phyloP scores from a whole-genome alignment of 1,140 invertebrate genomes.

The Philaenus spumarius region DNA sequence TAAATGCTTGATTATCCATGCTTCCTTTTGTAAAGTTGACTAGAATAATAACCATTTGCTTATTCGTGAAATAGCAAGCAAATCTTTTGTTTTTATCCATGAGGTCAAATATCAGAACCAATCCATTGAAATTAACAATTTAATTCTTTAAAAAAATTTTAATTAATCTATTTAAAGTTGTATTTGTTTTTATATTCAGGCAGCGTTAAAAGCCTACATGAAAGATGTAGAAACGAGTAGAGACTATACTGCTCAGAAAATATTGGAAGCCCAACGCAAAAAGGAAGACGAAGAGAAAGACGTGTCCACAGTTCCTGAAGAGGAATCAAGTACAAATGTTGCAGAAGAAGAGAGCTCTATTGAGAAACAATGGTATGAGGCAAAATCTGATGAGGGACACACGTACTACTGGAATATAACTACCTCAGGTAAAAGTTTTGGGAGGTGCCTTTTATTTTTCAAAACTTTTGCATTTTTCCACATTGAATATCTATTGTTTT shows the following conservation, averaged over 20 bases:
- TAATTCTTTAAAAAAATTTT: too few species aligned
- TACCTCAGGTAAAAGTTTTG: constrained; percentile 69
- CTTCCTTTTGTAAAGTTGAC: too few species aligned
- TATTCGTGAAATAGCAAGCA: too few species aligned
- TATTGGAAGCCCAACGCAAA: constrained; percentile 34
- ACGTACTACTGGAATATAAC: constrained; percentile 74
- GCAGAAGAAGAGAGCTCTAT: not conserved
- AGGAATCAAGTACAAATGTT: constrained; percentile 31
- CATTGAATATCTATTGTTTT: too few species aligned
- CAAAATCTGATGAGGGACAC: constrained; percentile 58
- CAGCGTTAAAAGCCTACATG: constrained; percentile 73
- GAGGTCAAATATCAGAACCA: too few species aligned
- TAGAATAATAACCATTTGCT: too few species aligned
- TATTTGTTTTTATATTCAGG: constrained; percentile 38
- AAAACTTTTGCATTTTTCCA: constrained; percentile 9
- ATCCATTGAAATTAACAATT: too few species aligned
- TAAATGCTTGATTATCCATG: too few species aligned
- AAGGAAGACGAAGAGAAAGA: constrained; percentile 37
- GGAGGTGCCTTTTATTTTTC: too few species aligned
- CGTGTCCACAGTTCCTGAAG: constrained; percentile 20
- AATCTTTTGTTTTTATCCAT: too few species aligned
- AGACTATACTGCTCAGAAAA: constrained; percentile 59
- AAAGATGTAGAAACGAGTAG: constrained; percentile 66
- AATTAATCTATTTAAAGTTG: too few species aligned
- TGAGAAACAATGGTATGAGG: constrained; percentile 59